These are phyloP conservation scores for Pluvianellus socialis DNA, from an alignment of 2,113 vertebrate species.

Conservation along the genomic window DNA sequence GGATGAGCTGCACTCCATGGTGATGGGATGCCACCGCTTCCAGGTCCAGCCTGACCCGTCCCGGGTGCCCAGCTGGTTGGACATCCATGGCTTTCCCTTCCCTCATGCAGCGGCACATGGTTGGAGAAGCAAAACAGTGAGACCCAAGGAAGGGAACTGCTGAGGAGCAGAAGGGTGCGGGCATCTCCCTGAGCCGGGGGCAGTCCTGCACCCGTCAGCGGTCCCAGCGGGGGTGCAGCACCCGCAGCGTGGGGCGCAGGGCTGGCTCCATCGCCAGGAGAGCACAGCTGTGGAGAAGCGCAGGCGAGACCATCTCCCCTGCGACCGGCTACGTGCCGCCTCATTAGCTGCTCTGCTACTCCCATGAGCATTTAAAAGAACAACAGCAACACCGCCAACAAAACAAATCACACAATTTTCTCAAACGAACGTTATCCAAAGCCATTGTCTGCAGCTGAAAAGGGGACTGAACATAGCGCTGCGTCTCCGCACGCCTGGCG, in stretches of 20 bases:
- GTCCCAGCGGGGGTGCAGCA: not conserved
- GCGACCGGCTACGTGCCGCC: not conserved
- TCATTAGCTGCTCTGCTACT: conserved; percentile 35
- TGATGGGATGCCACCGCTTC: not conserved
- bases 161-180: not conserved
- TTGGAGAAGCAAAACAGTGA: not conserved
- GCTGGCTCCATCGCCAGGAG: not conserved
- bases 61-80: accelerated
- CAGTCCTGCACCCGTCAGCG: accelerated
- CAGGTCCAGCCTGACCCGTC: not conserved
- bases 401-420: not conserved
- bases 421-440: not conserved
- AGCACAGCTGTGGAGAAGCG: not conserved
- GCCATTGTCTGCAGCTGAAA: not conserved
- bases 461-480: not conserved
- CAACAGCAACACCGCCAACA: not conserved
- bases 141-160: not conserved
- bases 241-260: not conserved
- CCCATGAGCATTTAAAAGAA: conserved; percentile 7
- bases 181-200: not conserved
- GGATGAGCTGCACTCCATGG: not conserved
- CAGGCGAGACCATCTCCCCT: not conserved
- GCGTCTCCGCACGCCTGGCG: not conserved
- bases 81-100: not conserved
- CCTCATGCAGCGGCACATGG: accelerated